Conservation (phyloP, 2,888 invertebrate genomes). For the Azorinus chamasolen region DNA sequence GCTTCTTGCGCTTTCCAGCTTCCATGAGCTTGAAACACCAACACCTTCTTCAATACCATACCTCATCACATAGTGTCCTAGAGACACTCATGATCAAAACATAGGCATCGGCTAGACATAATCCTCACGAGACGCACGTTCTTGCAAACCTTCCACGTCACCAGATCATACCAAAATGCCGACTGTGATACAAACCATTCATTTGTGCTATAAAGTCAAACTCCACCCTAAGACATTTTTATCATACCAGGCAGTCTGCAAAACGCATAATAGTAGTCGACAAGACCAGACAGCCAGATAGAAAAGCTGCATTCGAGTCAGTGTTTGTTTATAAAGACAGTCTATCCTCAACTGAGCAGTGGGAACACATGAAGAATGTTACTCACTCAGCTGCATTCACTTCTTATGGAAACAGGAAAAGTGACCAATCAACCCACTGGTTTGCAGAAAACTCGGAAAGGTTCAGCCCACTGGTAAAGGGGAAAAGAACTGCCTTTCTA, state of each 20-base stretch:
- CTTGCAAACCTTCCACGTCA: background rate
- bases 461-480: too few relatives aligned
- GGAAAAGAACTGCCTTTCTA: background rate
- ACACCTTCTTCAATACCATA: background rate
- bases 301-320: too few relatives aligned
- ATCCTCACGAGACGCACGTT: background rate
- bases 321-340: too few relatives aligned
- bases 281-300: too few relatives aligned
- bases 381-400: background rate
- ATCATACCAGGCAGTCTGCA: too few relatives aligned
- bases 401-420: background rate
- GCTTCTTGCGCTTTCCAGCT: too few relatives aligned
- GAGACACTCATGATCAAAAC: constrained; percentile 1
- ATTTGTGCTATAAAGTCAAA: background rate
- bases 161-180: constrained; percentile 1
- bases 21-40: too few relatives aligned
- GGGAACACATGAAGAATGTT: background rate
- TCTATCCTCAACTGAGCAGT: background rate
- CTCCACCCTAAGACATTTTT: too few relatives aligned
- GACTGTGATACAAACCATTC: constrained; percentile 6
- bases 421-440: background rate
- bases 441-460: background rate
- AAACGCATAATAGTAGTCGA: too few relatives aligned
- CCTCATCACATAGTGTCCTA: background rate
- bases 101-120: background rate